A percentile compares a stretch with the other conserved stretches of the same genome.
phyloP scores from a whole-genome alignment of 1,140 invertebrate species.

The Zaprionus kolodkinae region DNA sequence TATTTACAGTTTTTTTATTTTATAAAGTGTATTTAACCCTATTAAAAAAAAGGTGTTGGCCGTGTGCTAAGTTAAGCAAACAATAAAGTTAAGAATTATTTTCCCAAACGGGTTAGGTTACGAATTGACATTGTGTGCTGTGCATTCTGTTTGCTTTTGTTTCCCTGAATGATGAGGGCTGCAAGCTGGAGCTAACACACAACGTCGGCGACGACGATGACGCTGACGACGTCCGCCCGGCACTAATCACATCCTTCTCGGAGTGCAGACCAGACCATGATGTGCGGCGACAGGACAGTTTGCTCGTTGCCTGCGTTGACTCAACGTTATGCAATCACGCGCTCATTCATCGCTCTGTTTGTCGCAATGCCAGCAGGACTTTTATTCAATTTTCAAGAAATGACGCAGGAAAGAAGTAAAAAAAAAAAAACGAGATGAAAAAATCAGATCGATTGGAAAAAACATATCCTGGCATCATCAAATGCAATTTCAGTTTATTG shows the following conservation, averaged over 20 bases:
- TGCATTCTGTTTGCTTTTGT: slow-evolving; percentile 62
- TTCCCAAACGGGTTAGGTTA: slow-evolving; percentile 39
- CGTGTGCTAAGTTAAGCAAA: slow-evolving; percentile 29
- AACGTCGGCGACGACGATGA: no score
- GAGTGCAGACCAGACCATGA: neutral
- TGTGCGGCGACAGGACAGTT: slow-evolving; percentile 17
- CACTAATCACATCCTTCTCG: slow-evolving; percentile 75
- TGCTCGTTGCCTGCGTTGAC: neutral
- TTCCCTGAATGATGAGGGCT: neutral
- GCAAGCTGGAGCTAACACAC: slow-evolving; percentile 4
- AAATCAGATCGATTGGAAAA: slow-evolving; percentile 63
- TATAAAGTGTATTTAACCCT: slow-evolving; percentile 23
- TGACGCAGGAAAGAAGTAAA: slow-evolving; percentile 47
- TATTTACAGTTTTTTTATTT: slow-evolving; percentile 44
- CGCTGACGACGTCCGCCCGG: neutral
- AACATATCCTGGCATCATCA: slow-evolving; percentile 76
- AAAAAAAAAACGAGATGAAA: slow-evolving; percentile 26
- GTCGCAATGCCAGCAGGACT: slow-evolving; percentile 78
- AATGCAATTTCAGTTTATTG: slow-evolving; percentile 81
- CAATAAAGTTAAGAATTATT: slow-evolving; percentile 54
- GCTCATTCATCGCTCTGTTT: slow-evolving; percentile 75
- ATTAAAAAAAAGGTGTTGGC: slow-evolving; percentile 35
- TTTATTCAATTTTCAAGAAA: slow-evolving; percentile 82
- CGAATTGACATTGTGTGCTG: slow-evolving; percentile 64
- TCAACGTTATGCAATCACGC: slow-evolving; percentile 59